phyloP scores from a whole-genome alignment of 30 jellyfish, hydroid and myxozoan genomes.

The Rhopilema esculentum region DNA sequence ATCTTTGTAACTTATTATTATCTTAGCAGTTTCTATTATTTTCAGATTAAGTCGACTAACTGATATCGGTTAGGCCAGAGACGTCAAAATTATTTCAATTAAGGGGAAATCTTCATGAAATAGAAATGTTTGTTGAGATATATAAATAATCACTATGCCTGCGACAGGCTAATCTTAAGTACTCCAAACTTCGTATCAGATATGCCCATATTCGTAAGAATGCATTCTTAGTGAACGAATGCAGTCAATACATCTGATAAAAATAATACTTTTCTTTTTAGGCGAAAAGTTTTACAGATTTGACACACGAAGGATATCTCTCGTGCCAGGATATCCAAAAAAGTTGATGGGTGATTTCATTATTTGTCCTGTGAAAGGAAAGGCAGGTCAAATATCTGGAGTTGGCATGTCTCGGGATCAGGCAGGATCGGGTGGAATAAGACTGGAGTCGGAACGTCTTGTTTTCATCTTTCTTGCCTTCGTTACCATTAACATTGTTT shows the following conservation, averaged over 20 bases:
- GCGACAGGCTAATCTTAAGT: no score
- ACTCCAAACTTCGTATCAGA: not conserved
- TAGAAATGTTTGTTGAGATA: no score
- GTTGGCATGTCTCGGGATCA: not conserved
- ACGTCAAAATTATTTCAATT: no score
- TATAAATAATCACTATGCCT: no score
- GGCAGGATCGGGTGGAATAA: not conserved
- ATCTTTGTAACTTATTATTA: no score
- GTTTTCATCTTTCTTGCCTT: not conserved
- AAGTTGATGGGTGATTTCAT: constrained; percentile 55
- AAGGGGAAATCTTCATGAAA: no score
- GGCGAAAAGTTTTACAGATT: constrained; percentile 86
- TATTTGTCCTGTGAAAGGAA: constrained; percentile 41
- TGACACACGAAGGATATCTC: constrained; percentile 57
- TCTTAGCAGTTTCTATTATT: no score
- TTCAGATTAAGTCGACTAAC: no score
- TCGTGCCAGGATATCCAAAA: constrained; percentile 77
- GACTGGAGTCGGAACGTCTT: no score
- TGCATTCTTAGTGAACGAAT: no score
- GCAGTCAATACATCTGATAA: not conserved
- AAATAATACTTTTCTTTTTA: constrained; percentile 3
- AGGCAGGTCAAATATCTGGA: not conserved
- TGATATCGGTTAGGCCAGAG: no score
- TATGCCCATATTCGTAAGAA: no score
- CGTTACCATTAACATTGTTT: not conserved